A percentile compares a stretch with the other conserved stretches of the same genome.
Conservation (phyloP, 2,113 vertebrate species). For the Gymnarchus niloticus region DNA sequence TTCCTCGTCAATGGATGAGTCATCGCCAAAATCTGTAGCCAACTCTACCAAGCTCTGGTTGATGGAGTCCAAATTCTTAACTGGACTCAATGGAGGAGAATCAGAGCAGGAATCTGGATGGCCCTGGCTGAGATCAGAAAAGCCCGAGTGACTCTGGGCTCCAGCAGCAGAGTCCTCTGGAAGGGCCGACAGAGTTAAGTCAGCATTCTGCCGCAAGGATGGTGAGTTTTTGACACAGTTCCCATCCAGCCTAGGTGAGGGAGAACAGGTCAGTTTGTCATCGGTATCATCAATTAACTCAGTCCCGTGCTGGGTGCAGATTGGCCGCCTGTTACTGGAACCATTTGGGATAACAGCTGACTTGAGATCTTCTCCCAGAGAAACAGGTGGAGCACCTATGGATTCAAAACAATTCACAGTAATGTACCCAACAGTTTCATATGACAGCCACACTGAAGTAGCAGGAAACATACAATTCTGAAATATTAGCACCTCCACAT, state of each 20-base stretch:
- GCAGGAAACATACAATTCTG: neutral
- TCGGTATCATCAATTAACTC: neutral
- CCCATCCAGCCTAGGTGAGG: neutral
- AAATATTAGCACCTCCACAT: neutral
- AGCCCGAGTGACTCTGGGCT: neutral
- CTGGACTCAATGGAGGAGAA: neutral
- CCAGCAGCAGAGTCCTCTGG: neutral
- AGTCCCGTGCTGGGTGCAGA: too few species aligned
- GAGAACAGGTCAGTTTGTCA: neutral
- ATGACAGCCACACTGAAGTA: neutral
- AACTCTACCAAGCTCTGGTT: neutral
- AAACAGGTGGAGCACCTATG: neutral
- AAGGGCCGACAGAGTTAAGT: neutral
- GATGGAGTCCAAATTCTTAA: neutral
- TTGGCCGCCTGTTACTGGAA: neutral
- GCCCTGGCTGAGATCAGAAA: neutral
- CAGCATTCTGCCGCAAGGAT: neutral
- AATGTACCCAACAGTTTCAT: neutral
- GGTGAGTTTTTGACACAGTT: too few species aligned
- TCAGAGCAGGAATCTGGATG: neutral
- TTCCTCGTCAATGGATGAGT: constrained; percentile 28
- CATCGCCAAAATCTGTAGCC: constrained; percentile 9
- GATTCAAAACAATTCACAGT: neutral
- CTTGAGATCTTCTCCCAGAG: neutral
- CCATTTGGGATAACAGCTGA: neutral